Conservation (phyloP, 2,888 invertebrate genomes). For the Rhagonycha lutea region DNA sequence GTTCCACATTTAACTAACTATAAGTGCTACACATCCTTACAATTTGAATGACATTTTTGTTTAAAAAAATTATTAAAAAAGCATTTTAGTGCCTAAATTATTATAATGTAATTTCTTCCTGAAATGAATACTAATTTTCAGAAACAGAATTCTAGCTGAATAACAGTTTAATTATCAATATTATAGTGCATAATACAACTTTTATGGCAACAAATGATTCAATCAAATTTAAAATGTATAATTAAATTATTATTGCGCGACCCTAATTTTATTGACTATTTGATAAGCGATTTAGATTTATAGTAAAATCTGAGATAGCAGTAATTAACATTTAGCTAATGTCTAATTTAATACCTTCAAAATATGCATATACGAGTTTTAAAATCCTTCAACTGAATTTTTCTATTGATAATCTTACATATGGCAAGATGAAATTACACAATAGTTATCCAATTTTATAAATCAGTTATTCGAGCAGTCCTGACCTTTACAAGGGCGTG, state of each 20-base stretch:
- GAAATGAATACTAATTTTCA: not conserved
- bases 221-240: not conserved
- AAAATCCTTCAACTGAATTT: not conserved
- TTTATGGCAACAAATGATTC: too few relatives aligned
- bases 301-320: not conserved
- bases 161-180: not conserved
- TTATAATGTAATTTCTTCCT: not conserved
- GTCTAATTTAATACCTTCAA: not conserved
- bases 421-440: slow-evolving; percentile 9
- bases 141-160: not conserved
- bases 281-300: not conserved
- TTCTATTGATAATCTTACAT: not conserved
- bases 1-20: too few relatives aligned
- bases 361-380: not conserved
- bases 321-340: not conserved
- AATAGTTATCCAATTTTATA: slow-evolving; percentile 15
- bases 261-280: not conserved
- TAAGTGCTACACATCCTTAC: too few relatives aligned
- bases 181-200: too few relatives aligned
- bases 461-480: slow-evolving; percentile 8
- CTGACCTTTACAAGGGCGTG: slow-evolving; percentile 31
- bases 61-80: too few relatives aligned
- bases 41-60: too few relatives aligned
- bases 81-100: too few relatives aligned
- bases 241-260: not conserved